Evolutionary conservation across 2,797 vertebrate species (phyloP), one percentile per base, ranked within the genome.

Genomic region (Uromys caudimaculatus): DNA sequence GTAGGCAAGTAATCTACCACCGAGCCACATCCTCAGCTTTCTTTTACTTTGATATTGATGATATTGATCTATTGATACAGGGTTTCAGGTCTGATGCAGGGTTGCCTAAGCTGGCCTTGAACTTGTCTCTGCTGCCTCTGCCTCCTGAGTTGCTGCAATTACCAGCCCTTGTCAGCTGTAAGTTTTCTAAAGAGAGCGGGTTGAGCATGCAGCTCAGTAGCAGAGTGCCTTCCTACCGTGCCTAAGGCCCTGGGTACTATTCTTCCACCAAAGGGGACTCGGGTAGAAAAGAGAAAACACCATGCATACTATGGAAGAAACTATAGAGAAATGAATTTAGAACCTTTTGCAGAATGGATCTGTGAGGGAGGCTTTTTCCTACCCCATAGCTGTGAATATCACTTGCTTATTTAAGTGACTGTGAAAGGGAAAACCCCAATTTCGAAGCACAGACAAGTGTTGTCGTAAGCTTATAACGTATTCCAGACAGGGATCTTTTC

Each of bases 401-500:
- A 90, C 29, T 41, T 83, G 90, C n/a, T 86, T 60, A 47, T 92
- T 13, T 96, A 71, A 92, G 69, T 90, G 54, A 89, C n/a, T 91
- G 11, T 62, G 50, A 89, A 71, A 95, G 71, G 82, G 27, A 93
- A 96, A 96, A 81, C 16, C n/a, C 92, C 58, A 78, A 29, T 73
- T 95, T 76, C 14, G 81, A 92, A 95, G 87, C 64, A 67, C 0
- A 71, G 50, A 17, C 41, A 89, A 83, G 89, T 95, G 56, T 69
- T 23, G 69, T 23, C 47, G 81, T n/a, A 91, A 91, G 69, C 96
- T 95, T 87, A 67, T 88, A 77, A 94, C 82, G 47, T 88, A 93
- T 79, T 90, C 91, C 79, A 89, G 76, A 95, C 29, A 67, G 17
- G 12, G 29, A 44, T 62, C 52, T 79, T 82, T 93, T 4, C 29